Evolutionary conservation across 1,140 invertebrate species (phyloP).

Genomic region (Thrips palmi): DNA sequence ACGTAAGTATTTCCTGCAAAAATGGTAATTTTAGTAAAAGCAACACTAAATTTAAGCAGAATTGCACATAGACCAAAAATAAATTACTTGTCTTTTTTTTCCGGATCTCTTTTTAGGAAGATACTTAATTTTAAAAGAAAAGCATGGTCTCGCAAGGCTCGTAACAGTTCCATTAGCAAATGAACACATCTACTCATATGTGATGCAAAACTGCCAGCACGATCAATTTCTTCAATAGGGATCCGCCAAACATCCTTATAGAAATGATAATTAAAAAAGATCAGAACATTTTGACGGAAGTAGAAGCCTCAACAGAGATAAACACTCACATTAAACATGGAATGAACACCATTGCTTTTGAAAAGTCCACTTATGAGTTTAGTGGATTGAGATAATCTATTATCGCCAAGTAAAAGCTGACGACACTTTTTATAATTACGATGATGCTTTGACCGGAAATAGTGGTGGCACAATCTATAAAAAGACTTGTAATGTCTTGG

Average conservation of each 20-base stretch:
- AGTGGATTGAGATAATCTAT: conserved; percentile 59
- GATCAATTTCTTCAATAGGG: conserved; percentile 72
- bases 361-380: too few species aligned
- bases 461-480: conserved; percentile 71
- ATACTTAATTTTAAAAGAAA: conserved; percentile 7
- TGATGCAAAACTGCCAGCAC: conserved; percentile 75
- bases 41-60: conserved; percentile 6
- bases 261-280: conserved; percentile 10
- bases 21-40: conserved; percentile 11
- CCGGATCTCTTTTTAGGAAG: conserved; percentile 8
- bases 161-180: conserved; percentile 62
- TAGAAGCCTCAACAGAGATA: not conserved
- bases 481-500: conserved; percentile 85
- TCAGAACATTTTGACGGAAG: not conserved
- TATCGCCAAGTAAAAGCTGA: conserved; percentile 47
- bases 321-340: conserved; percentile 66
- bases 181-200: conserved; percentile 75
- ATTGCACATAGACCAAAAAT: conserved; percentile 7
- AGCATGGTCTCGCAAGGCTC: conserved; percentile 47
- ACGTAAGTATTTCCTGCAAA: conserved; percentile 50
- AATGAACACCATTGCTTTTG: too few species aligned
- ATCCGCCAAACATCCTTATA: conserved; percentile 76
- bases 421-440: conserved; percentile 47
- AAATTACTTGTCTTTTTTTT: too few species aligned
- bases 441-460: conserved; percentile 48